phyloP scores from a whole-genome alignment of 1,140 invertebrate genomes.

The Cydia fagiglandana region DNA sequence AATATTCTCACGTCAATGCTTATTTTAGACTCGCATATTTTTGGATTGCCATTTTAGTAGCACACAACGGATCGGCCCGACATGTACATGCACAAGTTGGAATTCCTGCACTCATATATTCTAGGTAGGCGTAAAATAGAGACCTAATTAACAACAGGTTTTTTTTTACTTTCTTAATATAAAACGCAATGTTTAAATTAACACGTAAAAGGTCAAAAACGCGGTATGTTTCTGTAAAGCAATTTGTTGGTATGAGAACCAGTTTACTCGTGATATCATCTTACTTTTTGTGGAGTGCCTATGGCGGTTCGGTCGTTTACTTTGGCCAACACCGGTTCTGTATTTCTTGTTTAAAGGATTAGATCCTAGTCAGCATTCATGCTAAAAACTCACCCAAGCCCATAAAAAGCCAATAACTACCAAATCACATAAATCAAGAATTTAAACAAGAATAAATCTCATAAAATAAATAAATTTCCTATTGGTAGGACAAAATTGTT shows the following conservation, averaged over 20 bases:
- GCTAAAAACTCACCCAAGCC: too few species aligned
- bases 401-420: too few species aligned
- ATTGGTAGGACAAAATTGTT: too few species aligned
- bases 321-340: neutral
- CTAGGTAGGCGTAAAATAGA: slow-evolving; percentile 4
- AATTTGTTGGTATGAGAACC: slow-evolving; percentile 11
- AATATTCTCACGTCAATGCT: neutral
- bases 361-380: neutral
- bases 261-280: slow-evolving; percentile 27
- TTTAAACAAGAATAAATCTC: too few species aligned
- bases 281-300: slow-evolving; percentile 18
- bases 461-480: too few species aligned
- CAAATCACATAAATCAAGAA: too few species aligned
- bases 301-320: slow-evolving; percentile 8
- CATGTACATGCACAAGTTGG: neutral
- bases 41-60: neutral
- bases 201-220: slow-evolving; percentile 20
- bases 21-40: neutral
- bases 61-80: neutral
- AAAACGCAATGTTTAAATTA: slow-evolving; percentile 11
- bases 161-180: neutral
- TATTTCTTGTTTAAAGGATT: neutral
- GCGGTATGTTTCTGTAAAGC: neutral
- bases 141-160: neutral
- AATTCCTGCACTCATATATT: neutral